Percentiles rank a stretch among this genome's conserved stretches.
phyloP scores from a whole-genome alignment of 1,140 invertebrate species.

The Zaprionus camerounensis region DNA sequence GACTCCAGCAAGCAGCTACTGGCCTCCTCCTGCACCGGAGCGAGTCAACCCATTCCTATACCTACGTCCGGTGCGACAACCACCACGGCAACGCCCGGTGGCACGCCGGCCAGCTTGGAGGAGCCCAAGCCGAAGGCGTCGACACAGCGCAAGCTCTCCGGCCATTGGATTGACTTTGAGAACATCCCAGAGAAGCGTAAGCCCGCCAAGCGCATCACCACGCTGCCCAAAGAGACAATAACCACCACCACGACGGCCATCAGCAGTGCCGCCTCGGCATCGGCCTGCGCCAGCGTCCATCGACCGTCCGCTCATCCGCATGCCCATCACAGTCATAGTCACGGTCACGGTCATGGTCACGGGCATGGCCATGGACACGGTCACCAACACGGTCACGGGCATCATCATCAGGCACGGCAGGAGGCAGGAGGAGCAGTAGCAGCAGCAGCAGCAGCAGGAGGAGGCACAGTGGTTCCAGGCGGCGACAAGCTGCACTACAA shows the following conservation, averaged over 20 bases:
- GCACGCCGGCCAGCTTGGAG: constrained; percentile 64
- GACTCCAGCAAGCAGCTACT: constrained; percentile 75
- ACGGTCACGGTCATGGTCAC: constrained; percentile 6
- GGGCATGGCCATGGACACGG: constrained; percentile 59
- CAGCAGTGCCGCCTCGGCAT: constrained; percentile 48
- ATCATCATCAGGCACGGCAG: constrained; percentile 65
- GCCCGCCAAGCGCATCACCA: constrained; percentile 91
- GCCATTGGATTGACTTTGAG: constrained; percentile 93
- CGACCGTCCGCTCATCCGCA: constrained; percentile 39
- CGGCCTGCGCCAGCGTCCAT: constrained; percentile 62
- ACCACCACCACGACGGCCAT: constrained; percentile 48
- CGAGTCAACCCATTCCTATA: constrained; percentile 23
- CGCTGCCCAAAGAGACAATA: constrained; percentile 86
- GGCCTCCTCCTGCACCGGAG: constrained; percentile 13
- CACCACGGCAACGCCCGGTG: constrained; percentile 64
- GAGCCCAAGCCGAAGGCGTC: constrained; percentile 65
- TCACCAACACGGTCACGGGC: constrained; percentile 77
- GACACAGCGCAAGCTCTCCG: constrained; percentile 82
- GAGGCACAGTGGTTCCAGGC: constrained; percentile 27
- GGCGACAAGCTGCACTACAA: constrained; percentile 86
- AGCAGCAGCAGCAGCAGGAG: constrained; percentile 2
- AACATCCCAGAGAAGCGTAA: constrained; percentile 92
- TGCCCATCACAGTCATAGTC: constrained; percentile 47
- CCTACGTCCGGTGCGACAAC: constrained; percentile 33
- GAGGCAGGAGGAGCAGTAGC: constrained; percentile 40